Conservation (phyloP, 2,797 vertebrate genomes). For the Cyprinodon diabolis region DNA sequence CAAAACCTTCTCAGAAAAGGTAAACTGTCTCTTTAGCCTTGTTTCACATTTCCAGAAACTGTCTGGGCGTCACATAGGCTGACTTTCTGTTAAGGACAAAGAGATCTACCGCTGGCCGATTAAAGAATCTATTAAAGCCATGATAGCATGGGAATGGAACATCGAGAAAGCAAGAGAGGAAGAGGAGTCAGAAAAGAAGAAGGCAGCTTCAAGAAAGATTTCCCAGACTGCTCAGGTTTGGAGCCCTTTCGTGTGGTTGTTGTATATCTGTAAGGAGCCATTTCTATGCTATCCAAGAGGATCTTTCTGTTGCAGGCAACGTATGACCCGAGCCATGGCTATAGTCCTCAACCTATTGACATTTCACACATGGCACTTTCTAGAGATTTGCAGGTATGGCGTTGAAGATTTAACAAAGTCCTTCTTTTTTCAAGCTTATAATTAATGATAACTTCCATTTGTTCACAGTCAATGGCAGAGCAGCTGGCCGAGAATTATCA, state of each 20-base stretch:
- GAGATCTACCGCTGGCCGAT: constrained; percentile 98
- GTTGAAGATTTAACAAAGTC: not conserved
- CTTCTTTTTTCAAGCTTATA: not conserved
- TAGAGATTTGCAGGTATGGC: constrained; percentile 89
- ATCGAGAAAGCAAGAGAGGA: constrained; percentile 93
- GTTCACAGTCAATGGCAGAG: constrained; percentile 93
- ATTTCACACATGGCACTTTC: constrained; percentile 88
- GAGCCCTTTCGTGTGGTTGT: not conserved
- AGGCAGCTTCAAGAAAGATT: constrained; percentile 86
- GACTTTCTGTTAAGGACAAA: constrained; percentile 85
- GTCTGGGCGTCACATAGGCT: not conserved
- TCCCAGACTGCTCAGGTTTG: constrained; percentile 91
- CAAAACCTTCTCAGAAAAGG: constrained; percentile 98
- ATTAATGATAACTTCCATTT: constrained; percentile 24
- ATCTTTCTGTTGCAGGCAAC: constrained; percentile 75
- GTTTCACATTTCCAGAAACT: not conserved
- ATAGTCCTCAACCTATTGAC: constrained; percentile 91
- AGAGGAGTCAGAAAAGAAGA: constrained; percentile 90
- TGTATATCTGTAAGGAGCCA: not conserved
- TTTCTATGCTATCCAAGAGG: constrained; percentile 3
- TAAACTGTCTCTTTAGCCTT: constrained; percentile 46
- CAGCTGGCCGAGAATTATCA: constrained; percentile 97
- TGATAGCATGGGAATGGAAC: constrained; percentile 97
- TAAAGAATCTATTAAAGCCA: constrained; percentile 95
- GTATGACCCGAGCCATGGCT: constrained; percentile 92